These are phyloP conservation scores for Oppia nitens DNA, from an alignment of 1,140 invertebrate genomes.

Conservation along the genomic window DNA sequence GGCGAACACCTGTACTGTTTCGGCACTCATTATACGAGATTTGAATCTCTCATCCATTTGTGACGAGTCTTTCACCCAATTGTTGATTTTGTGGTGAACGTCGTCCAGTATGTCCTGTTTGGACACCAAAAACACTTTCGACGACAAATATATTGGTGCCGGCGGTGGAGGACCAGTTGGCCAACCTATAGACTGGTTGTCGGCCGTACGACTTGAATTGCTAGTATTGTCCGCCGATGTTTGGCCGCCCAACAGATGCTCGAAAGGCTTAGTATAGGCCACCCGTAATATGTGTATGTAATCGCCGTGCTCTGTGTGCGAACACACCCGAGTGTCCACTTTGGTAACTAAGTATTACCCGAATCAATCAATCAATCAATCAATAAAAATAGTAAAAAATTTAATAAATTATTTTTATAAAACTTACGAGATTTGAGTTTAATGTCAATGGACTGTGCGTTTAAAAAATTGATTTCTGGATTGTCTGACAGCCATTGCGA, in stretches of 20 bases:
- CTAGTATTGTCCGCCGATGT: neutral
- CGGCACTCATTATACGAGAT: slow-evolving; percentile 8
- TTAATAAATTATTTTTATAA: neutral
- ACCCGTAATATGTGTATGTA: slow-evolving; percentile 15
- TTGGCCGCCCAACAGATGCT: neutral
- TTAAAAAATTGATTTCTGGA: slow-evolving; percentile 4
- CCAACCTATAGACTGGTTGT: neutral
- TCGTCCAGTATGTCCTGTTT: slow-evolving; percentile 2
- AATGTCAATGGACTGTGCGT: slow-evolving; percentile 16
- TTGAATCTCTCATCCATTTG: neutral
- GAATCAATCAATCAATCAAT: neutral
- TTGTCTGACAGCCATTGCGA: slow-evolving; percentile 9
- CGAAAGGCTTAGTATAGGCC: neutral
- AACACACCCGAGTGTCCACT: slow-evolving; percentile 7
- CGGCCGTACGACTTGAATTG: neutral
- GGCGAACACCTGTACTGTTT: slow-evolving; percentile 15
- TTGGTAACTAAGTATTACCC: neutral
- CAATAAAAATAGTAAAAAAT: too few species aligned
- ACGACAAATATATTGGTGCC: neutral
- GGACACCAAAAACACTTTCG: slow-evolving; percentile 5
- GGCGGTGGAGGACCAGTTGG: neutral
- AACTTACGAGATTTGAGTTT: slow-evolving; percentile 13
- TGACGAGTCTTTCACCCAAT: neutral
- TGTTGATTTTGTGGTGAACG: slow-evolving; percentile 1
- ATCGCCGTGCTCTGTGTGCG: slow-evolving; percentile 15